Conservation (phyloP, 2,888 invertebrate genomes). For the Drosophila peninsularis region DNA sequence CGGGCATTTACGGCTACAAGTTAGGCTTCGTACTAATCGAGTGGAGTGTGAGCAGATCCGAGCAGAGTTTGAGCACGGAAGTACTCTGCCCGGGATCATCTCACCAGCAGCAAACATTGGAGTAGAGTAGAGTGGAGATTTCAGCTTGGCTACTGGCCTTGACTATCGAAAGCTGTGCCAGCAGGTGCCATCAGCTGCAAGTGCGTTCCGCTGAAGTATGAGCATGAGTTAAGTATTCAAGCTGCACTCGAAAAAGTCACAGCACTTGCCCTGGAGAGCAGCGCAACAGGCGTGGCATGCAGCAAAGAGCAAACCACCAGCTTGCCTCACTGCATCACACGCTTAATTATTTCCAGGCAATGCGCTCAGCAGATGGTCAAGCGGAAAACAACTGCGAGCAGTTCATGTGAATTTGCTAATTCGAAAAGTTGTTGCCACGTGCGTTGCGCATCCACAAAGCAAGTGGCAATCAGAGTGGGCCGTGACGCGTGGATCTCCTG, state of each 20-base stretch:
- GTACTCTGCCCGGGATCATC: no score
- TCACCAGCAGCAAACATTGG: not conserved
- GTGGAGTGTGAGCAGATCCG: no score
- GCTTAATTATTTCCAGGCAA: not conserved
- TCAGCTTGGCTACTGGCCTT: no score
- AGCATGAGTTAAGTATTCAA: not conserved
- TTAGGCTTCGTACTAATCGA: no score
- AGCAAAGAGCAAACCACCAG: not conserved
- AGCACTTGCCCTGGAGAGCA: not conserved
- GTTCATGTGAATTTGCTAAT: not conserved
- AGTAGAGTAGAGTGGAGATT: not conserved
- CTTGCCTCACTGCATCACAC: not conserved
- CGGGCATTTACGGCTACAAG: not conserved
- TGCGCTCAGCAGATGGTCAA: slow-evolving; percentile 26
- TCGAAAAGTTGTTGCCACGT: slow-evolving; percentile 35
- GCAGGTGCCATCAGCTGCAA: not conserved
- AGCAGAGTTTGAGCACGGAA: no score
- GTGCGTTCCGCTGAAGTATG: not conserved
- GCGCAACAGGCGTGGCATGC: not conserved
- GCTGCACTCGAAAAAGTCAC: not conserved
- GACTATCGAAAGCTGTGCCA: not conserved
- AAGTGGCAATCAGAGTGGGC: slow-evolving; percentile 32
- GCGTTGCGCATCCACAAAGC: slow-evolving; percentile 32
- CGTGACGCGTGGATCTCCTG: slow-evolving; percentile 13
- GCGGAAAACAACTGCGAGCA: not conserved